Conservation (phyloP, 2,797 vertebrate genomes). For the Alosa sapidissima region DNA sequence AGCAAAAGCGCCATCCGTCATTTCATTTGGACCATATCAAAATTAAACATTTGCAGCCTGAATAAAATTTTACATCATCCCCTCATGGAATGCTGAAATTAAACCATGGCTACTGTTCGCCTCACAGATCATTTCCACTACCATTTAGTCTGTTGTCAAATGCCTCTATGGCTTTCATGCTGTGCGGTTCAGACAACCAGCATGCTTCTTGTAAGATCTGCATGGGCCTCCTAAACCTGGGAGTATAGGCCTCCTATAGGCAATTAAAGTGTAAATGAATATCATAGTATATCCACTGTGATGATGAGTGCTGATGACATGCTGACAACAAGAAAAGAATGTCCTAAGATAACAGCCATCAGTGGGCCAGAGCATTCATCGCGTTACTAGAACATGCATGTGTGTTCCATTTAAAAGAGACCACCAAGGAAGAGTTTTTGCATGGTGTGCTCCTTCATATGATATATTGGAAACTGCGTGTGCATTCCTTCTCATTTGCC, state of each 20-base stretch:
- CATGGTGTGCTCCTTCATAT: constrained; percentile 7
- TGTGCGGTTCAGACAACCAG: not conserved
- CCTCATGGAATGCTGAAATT: not conserved
- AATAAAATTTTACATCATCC: not conserved
- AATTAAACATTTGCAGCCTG: not conserved
- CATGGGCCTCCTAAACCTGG: constrained; percentile 2
- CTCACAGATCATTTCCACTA: not conserved
- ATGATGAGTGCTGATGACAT: constrained; percentile 45
- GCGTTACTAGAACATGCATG: constrained; percentile 54
- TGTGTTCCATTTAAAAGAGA: constrained; percentile 48
- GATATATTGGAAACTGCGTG: not conserved
- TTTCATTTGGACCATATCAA: not conserved
- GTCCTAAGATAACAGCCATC: constrained; percentile 34
- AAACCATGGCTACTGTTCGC: not conserved
- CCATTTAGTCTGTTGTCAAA: not conserved
- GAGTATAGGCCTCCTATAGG: constrained; percentile 33
- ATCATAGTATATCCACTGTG: constrained; percentile 36
- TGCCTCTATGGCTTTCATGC: constrained; percentile 33
- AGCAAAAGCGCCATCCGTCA: not conserved
- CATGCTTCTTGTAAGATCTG: constrained; percentile 32
- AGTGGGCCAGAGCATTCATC: constrained; percentile 39
- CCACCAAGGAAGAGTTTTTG: constrained; percentile 53
- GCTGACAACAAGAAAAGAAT: constrained; percentile 39
- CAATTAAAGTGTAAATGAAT: constrained; percentile 56
- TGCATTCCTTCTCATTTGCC: not conserved